A percentile compares a stretch with the other conserved stretches of the same genome.
Conservation (phyloP, 2,113 vertebrate genomes). For the Amia ocellicauda region DNA sequence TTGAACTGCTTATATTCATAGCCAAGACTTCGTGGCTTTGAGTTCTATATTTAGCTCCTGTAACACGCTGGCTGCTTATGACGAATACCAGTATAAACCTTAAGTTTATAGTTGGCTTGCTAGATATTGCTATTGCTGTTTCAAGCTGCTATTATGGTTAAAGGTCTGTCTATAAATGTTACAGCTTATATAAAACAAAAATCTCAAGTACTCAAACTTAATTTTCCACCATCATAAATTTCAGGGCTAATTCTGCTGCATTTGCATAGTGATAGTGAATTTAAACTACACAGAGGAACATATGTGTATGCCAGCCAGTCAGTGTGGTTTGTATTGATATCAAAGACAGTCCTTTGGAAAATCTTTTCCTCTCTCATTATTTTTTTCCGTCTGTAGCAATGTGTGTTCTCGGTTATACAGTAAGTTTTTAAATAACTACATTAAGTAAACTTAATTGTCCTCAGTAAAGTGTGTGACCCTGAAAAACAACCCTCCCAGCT, state of each 20-base stretch:
- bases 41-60: too few species aligned
- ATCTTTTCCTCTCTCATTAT: too few species aligned
- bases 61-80: conserved; percentile 4
- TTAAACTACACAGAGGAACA: conserved; percentile 33
- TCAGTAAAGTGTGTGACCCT: too few species aligned
- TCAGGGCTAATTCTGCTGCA: conserved; percentile 19
- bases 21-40: too few species aligned
- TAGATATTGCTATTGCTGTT: conserved; percentile 24
- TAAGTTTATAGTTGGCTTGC: conserved; percentile 25
- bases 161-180: conserved; percentile 30
- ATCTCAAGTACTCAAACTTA: conserved; percentile 42
- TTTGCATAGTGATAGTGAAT: neutral
- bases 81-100: conserved; percentile 1
- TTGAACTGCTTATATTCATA: too few species aligned
- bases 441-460: too few species aligned
- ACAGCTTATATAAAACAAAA: conserved; percentile 24
- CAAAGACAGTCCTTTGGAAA: too few species aligned
- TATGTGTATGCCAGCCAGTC: conserved; percentile 25
- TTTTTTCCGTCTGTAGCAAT: too few species aligned
- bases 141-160: conserved; percentile 37
- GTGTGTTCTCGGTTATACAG: too few species aligned
- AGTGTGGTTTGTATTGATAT: too few species aligned
- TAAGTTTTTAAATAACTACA: too few species aligned
- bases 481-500: too few species aligned
- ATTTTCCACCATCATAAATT: conserved; percentile 32